phyloP scores from a whole-genome alignment of 2,888 invertebrate genomes.

The Timandra comae region DNA sequence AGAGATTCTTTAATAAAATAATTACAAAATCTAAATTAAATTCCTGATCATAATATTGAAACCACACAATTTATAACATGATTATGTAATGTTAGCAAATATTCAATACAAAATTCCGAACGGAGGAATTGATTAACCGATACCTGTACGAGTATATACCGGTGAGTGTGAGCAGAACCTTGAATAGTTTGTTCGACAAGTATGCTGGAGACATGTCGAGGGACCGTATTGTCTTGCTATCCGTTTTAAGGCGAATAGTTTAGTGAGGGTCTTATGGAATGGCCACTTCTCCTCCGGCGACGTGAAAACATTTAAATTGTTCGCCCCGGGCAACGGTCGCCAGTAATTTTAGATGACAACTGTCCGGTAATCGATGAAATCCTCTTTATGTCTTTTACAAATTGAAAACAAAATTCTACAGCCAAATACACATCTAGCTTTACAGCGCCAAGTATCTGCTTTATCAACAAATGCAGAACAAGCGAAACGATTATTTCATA shows the following conservation, averaged over 20 bases:
- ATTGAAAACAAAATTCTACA: slow-evolving; percentile 3
- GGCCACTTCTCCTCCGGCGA: slow-evolving; percentile 29
- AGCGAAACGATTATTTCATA: no score
- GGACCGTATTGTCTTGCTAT: slow-evolving; percentile 26
- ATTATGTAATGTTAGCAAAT: no score
- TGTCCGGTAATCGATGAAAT: slow-evolving; percentile 43
- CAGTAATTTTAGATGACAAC: slow-evolving; percentile 48
- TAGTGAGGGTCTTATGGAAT: slow-evolving; percentile 47
- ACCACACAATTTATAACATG: no score
- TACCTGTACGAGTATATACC: slow-evolving; percentile 2
- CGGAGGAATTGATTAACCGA: not conserved
- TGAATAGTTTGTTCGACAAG: slow-evolving; percentile 18
- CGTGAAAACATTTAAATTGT: slow-evolving; percentile 59
- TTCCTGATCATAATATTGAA: no score
- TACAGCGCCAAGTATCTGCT: no score
- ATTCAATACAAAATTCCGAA: no score
- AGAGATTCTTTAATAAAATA: no score
- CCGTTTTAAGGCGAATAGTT: slow-evolving; percentile 52
- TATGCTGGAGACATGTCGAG: slow-evolving; percentile 18
- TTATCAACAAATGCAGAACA: no score
- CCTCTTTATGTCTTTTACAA: slow-evolving; percentile 26
- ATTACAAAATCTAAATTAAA: no score
- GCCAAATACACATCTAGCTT: no score
- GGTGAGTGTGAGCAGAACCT: slow-evolving; percentile 8
- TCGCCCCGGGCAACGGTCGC: slow-evolving; percentile 39